phyloP scores from a whole-genome alignment of 2,888 invertebrate species.

The Onthophagus sagittarius region DNA sequence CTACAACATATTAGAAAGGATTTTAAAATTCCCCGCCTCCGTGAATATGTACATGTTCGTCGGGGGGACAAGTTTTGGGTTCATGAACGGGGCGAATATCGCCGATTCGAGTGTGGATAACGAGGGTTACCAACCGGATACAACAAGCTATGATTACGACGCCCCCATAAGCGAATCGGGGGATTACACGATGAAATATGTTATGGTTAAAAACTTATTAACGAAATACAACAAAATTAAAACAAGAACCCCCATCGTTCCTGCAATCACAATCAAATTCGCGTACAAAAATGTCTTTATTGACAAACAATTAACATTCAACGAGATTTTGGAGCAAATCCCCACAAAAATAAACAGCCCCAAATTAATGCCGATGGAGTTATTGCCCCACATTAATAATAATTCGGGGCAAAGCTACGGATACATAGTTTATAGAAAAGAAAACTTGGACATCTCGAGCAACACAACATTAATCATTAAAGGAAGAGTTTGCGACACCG shows the following conservation, averaged over 20 bases:
- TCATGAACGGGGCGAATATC: conserved; percentile 62
- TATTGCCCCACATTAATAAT: conserved; percentile 47
- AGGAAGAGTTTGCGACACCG: conserved; percentile 52
- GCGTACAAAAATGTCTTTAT: conserved; percentile 34
- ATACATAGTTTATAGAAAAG: conserved; percentile 53
- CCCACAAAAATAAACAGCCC: conserved; percentile 54
- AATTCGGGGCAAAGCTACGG: conserved; percentile 63
- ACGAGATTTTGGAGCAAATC: conserved; percentile 24
- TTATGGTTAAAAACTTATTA: conserved; percentile 59
- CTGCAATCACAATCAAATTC: conserved; percentile 34
- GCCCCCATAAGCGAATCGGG: conserved; percentile 87
- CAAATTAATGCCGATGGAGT: conserved; percentile 35
- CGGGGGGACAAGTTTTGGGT: conserved; percentile 87
- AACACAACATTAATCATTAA: conserved; percentile 41
- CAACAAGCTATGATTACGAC: conserved; percentile 69
- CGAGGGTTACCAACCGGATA: conserved; percentile 41
- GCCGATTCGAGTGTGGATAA: conserved; percentile 67
- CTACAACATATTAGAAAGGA: conserved; percentile 28
- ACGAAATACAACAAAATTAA: conserved; percentile 40
- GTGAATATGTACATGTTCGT: conserved; percentile 91
- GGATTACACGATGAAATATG: conserved; percentile 76
- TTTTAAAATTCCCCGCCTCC: conserved; percentile 50
- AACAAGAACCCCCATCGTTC: conserved; percentile 43
- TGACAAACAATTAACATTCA: conserved; percentile 20
- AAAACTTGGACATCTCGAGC: conserved; percentile 35